Percentiles rank a stretch among this genome's conserved stretches.
Evolutionary conservation across 2,797 vertebrate species (phyloP).

Genomic region (Remorina albescens): DNA sequence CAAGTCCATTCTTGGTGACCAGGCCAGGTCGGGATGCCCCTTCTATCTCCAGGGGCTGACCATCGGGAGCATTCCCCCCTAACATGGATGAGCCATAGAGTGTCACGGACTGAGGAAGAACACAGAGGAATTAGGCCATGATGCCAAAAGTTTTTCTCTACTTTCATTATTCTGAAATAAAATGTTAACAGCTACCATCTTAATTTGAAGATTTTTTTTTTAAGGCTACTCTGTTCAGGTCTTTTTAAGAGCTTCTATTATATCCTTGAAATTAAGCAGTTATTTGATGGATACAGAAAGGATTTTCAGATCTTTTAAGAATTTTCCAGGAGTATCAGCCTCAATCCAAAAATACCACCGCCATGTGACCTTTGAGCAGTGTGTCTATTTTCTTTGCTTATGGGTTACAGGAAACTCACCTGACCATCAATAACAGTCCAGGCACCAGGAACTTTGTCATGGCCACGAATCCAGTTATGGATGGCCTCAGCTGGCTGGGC

Average conservation of each 20-base stretch:
- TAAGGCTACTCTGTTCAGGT: no score
- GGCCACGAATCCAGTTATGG: slow-evolving; percentile 97
- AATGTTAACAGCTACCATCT: not conserved
- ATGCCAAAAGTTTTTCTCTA: not conserved
- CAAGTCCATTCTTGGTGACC: slow-evolving; percentile 91
- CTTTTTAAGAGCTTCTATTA: no score
- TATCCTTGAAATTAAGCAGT: no score
- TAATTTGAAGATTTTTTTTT: no score
- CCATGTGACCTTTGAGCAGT: not conserved
- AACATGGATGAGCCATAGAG: slow-evolving; percentile 92
- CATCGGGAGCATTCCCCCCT: slow-evolving; percentile 82
- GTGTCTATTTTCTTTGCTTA: not conserved
- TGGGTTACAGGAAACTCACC: slow-evolving; percentile 79
- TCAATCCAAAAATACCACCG: not conserved
- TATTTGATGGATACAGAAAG: no score
- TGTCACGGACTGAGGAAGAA: slow-evolving; percentile 87
- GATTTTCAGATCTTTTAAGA: not conserved
- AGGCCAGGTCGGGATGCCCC: slow-evolving; percentile 88
- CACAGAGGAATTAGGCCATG: not conserved
- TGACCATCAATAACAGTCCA: slow-evolving; percentile 90
- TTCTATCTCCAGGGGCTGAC: slow-evolving; percentile 88
- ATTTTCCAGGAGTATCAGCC: not conserved
- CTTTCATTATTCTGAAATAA: not conserved
- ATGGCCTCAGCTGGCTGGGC: slow-evolving; percentile 89
- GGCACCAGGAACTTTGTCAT: slow-evolving; percentile 97